A percentile compares a stretch with the other conserved stretches of the same genome.
Conservation (phyloP, 2,113 vertebrate species). For the Origma solitaria region DNA sequence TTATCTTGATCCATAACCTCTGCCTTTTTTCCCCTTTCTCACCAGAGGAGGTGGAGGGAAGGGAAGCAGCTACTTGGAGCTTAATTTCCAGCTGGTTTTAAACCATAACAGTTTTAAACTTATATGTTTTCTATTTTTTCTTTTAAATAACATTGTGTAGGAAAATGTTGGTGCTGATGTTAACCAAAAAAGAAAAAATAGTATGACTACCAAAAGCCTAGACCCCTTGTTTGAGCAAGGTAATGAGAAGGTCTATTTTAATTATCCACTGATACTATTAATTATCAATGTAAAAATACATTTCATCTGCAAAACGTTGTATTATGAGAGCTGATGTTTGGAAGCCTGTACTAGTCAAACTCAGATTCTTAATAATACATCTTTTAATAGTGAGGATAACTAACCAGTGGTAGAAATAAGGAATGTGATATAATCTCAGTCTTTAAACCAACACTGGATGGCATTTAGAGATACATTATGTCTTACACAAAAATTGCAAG, state of each 20-base stretch:
- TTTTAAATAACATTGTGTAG: background rate
- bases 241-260: background rate
- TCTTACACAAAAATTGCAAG: background rate
- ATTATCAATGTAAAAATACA: background rate
- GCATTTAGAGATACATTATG: background rate
- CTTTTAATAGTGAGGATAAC: background rate
- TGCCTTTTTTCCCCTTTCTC: background rate
- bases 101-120: background rate
- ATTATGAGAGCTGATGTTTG: background rate
- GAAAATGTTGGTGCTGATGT: background rate
- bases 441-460: background rate
- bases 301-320: background rate
- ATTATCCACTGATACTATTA: background rate
- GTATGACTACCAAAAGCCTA: background rate
- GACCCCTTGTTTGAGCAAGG: background rate
- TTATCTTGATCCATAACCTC: background rate
- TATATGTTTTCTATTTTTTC: background rate
- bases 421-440: background rate
- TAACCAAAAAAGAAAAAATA: background rate
- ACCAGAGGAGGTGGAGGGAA: background rate
- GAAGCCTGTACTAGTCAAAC: background rate
- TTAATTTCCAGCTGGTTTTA: background rate
- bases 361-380: background rate
- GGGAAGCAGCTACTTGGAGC: background rate
- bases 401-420: background rate